Percentiles rank a stretch among this genome's conserved stretches.
These are phyloP conservation scores for Orthosia cruda DNA, from an alignment of 2,888 invertebrate genomes.

Conservation along the genomic window DNA sequence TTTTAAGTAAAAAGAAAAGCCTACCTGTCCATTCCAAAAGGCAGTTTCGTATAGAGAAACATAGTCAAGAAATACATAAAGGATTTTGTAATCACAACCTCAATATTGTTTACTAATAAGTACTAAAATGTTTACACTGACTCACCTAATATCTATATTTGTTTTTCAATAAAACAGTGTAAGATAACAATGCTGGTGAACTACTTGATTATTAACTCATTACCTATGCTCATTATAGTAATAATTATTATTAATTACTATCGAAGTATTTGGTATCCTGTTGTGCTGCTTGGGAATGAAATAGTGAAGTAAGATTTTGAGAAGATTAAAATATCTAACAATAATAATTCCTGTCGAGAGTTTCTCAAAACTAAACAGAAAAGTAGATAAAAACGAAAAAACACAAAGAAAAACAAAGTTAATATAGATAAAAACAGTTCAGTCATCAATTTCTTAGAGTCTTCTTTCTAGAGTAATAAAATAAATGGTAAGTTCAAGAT, in stretches of 20 bases:
- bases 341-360: background rate
- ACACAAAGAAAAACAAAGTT: too few relatives aligned
- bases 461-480: too few relatives aligned
- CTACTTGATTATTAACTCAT: constrained; percentile 43
- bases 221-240: background rate
- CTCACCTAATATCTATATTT: background rate
- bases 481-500: constrained; percentile 15
- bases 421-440: background rate
- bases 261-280: constrained; percentile 22
- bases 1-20: background rate
- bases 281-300: background rate
- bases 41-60: background rate
- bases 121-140: background rate
- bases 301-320: background rate
- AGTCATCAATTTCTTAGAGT: background rate
- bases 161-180: constrained; percentile 4
- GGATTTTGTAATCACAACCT: too few relatives aligned
- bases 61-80: too few relatives aligned
- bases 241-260: constrained; percentile 23
- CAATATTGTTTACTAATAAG: background rate
- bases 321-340: background rate
- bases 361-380: background rate
- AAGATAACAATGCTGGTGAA: constrained; percentile 23
- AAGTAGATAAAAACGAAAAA: background rate
- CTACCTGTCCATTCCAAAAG: background rate